A percentile compares a stretch with the other conserved stretches of the same genome.
phyloP scores from a whole-genome alignment of 2,888 invertebrate species.

The Argynnis bischoffii region DNA sequence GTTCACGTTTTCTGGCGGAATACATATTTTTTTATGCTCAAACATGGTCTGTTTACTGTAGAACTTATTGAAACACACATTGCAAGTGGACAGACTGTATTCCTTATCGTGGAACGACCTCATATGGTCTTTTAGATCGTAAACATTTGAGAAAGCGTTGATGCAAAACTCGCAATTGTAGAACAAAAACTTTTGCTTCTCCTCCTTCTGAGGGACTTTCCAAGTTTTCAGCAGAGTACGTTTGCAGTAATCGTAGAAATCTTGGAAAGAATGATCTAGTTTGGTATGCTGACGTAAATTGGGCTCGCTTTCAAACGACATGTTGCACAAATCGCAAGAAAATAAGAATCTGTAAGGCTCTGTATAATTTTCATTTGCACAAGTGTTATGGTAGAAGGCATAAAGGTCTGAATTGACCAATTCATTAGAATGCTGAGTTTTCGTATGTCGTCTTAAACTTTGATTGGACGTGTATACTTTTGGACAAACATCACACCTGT shows the following conservation, averaged over 20 bases:
- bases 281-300: constrained; percentile 60
- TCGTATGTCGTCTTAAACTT: constrained; percentile 57
- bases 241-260: constrained; percentile 65
- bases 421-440: constrained; percentile 46
- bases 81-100: constrained; percentile 59
- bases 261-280: constrained; percentile 58
- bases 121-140: constrained; percentile 66
- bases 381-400: constrained; percentile 33
- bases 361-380: constrained; percentile 33
- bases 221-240: constrained; percentile 46
- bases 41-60: constrained; percentile 57
- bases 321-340: constrained; percentile 54
- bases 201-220: constrained; percentile 26
- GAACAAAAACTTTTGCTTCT: constrained; percentile 34
- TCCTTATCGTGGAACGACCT: constrained; percentile 56
- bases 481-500: constrained; percentile 60
- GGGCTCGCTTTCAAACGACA: constrained; percentile 52
- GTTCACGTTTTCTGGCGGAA: constrained; percentile 59
- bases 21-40: constrained; percentile 58
- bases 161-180: constrained; percentile 64
- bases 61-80: constrained; percentile 68
- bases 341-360: constrained; percentile 32
- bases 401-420: not conserved
- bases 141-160: constrained; percentile 50
- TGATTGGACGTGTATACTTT: constrained; percentile 67